Conservation (phyloP, 2,888 invertebrate species). For the Teleogryllus oceanicus region DNA sequence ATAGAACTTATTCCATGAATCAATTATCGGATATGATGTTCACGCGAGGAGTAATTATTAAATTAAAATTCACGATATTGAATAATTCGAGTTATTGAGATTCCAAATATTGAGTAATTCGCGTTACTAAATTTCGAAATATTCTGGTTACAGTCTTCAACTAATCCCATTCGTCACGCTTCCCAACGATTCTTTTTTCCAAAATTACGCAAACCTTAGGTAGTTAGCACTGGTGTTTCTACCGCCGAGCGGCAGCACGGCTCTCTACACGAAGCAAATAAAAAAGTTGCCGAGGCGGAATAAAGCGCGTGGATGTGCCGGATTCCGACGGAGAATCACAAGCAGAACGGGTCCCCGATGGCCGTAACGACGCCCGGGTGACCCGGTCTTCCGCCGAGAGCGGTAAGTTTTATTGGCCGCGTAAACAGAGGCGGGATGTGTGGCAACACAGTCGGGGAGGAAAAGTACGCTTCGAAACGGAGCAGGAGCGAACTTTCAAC, state of each 20-base stretch:
- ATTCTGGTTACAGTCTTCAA: no score
- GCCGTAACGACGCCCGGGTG: background rate
- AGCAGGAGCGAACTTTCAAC: background rate
- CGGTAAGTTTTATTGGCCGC: background rate
- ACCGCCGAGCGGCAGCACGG: background rate
- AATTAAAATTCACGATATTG: no score
- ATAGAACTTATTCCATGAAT: no score
- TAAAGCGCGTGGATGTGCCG: background rate
- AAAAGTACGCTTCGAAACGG: background rate
- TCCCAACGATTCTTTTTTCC: background rate
- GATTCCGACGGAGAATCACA: background rate
- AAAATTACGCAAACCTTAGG: background rate
- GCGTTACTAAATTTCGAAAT: no score
- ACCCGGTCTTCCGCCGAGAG: background rate
- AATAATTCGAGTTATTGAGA: no score
- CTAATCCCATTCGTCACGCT: no score
- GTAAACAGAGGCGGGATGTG: background rate
- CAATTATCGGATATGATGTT: no score
- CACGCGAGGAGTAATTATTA: no score
- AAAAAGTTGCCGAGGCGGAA: background rate
- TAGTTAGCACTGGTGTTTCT: background rate
- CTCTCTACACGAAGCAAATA: background rate
- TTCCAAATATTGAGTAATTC: no score
- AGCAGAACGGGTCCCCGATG: background rate
- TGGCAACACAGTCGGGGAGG: background rate